phyloP scores from a whole-genome alignment of 1,140 invertebrate species.

The Bombus confusus region DNA sequence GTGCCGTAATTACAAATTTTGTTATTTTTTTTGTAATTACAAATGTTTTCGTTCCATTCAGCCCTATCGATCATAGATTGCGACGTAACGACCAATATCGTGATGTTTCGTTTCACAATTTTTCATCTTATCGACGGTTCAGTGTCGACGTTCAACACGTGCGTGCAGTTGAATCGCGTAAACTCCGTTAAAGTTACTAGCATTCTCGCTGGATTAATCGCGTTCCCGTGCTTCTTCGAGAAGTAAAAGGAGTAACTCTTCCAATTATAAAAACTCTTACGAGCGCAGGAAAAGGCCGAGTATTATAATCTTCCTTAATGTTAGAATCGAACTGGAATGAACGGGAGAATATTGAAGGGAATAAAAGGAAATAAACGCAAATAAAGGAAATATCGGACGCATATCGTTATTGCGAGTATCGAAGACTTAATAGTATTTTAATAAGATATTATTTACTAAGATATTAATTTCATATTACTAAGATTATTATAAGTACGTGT shows the following conservation, averaged over 20 bases:
- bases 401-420: not conserved
- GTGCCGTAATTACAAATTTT: too few species aligned
- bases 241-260: slow-evolving; percentile 28
- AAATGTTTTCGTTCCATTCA: too few species aligned
- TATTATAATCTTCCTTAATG: not conserved
- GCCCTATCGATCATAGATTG: not conserved
- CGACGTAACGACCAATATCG: not conserved
- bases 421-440: not conserved
- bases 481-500: too few species aligned
- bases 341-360: slow-evolving; percentile 14
- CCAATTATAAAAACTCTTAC: slow-evolving; percentile 46
- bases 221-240: slow-evolving; percentile 19
- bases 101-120: not conserved
- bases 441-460: too few species aligned
- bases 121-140: not conserved
- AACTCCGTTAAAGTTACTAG: slow-evolving; percentile 6
- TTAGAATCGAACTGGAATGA: not conserved
- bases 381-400: slow-evolving; percentile 11
- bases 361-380: not conserved
- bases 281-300: not conserved
- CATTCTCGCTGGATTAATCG: slow-evolving; percentile 45
- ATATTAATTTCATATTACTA: too few species aligned
- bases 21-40: too few species aligned
- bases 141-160: not conserved
- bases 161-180: slow-evolving; percentile 32